Percentiles rank a stretch among this genome's conserved stretches.
Evolutionary conservation across 2,113 vertebrate genomes (phyloP).

Genomic region (Caretta caretta): DNA sequence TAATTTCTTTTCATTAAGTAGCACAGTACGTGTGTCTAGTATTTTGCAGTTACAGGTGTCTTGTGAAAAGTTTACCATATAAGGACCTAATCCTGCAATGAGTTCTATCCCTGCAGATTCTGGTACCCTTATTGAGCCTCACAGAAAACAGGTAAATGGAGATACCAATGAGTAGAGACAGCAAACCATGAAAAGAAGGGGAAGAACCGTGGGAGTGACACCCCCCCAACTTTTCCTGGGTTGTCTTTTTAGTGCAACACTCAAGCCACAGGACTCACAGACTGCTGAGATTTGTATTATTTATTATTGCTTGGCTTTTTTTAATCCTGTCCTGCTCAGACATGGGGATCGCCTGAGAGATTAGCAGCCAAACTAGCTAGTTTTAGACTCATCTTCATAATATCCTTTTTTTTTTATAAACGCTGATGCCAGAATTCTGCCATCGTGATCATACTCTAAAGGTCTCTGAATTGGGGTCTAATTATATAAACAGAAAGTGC

Average conservation of each 20-base stretch:
- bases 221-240: not conserved
- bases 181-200: not conserved
- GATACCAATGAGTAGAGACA: not conserved
- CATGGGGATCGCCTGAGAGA: not conserved
- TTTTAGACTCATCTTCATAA: not conserved
- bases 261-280: not conserved
- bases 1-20: not conserved
- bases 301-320: not conserved
- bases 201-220: not conserved
- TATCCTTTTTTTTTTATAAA: not conserved
- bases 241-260: not conserved
- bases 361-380: not conserved
- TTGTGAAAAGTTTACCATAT: not conserved
- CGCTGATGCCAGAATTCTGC: not conserved
- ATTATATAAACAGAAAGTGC: slow-evolving; percentile 15
- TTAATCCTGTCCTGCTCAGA: not conserved
- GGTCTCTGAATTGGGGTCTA: not conserved
- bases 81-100: not conserved
- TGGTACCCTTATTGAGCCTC: not conserved
- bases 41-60: not conserved
- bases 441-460: not conserved
- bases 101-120: not conserved
- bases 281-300: not conserved
- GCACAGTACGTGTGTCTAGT: not conserved
- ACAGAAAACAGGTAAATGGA: not conserved